Evolutionary conservation across 2,113 vertebrate species (phyloP).

Genomic region (Archilochus colubris): DNA sequence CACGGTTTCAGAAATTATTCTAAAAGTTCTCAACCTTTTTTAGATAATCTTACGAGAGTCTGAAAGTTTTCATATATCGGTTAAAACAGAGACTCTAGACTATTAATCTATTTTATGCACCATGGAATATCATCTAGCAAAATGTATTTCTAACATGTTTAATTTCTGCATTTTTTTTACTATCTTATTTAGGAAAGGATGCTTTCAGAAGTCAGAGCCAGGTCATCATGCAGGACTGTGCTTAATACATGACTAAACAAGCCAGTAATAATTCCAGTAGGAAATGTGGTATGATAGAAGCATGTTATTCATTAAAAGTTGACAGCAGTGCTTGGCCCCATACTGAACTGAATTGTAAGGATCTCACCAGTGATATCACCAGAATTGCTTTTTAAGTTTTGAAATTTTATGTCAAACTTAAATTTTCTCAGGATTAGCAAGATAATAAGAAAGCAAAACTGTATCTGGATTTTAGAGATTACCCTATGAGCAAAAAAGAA

Average conservation of each 20-base stretch:
- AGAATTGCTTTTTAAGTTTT: neutral
- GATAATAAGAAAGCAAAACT: neutral
- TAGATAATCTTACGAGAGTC: neutral
- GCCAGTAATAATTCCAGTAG: neutral
- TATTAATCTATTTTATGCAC: neutral
- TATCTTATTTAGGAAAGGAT: neutral
- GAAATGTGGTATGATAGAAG: neutral
- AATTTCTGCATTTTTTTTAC: neutral
- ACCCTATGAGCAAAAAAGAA: neutral
- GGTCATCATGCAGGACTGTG: neutral
- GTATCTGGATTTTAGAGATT: neutral
- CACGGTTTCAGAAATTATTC: neutral
- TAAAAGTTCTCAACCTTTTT: neutral
- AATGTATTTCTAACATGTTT: neutral
- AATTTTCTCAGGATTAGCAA: neutral
- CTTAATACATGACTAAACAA: neutral
- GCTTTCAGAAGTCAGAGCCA: neutral
- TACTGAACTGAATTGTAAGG: neutral
- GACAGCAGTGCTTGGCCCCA: neutral
- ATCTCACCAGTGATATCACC: neutral
- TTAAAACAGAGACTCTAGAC: neutral
- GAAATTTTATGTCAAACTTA: neutral
- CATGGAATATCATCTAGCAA: neutral
- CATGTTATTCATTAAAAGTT: neutral
- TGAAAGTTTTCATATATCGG: neutral